phyloP scores from a whole-genome alignment of 2,113 vertebrate genomes.

The Lethenteron camtschaticum region DNA sequence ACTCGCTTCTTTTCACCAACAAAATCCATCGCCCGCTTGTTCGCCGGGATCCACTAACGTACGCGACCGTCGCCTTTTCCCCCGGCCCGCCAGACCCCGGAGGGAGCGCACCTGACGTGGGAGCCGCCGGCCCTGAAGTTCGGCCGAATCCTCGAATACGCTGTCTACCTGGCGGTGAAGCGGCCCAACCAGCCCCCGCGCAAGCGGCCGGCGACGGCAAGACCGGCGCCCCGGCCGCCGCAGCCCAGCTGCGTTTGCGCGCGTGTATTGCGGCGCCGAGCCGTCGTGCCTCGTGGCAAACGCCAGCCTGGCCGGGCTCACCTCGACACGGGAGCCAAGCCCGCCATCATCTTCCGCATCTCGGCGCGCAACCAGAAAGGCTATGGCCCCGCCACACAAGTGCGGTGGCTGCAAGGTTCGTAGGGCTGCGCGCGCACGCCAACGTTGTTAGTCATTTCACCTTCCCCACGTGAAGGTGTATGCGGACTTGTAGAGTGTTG shows the following conservation, averaged over 20 bases:
- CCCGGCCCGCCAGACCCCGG: constrained; percentile 32
- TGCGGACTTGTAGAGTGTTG: background rate
- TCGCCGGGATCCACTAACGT: background rate
- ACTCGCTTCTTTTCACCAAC: no score
- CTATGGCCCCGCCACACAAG: constrained; percentile 67
- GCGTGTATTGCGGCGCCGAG: constrained; percentile 69
- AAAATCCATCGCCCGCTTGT: background rate
- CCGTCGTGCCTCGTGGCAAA: constrained; percentile 66
- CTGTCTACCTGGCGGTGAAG: constrained; percentile 66
- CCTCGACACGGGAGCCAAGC: constrained; percentile 75
- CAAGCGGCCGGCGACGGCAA: constrained; percentile 38
- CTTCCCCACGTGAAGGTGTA: background rate
- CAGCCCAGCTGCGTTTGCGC: constrained; percentile 68
- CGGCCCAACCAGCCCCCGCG: constrained; percentile 18
- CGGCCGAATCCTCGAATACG: constrained; percentile 67
- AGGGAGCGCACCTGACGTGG: constrained; percentile 70
- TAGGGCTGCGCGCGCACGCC: accelerated
- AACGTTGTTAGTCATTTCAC: background rate
- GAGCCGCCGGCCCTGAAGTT: constrained; percentile 65
- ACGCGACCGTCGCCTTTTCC: background rate
- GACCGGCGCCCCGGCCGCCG: constrained; percentile 29
- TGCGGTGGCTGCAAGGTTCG: constrained; percentile 75
- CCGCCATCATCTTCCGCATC: constrained; percentile 75
- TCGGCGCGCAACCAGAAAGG: constrained; percentile 73
- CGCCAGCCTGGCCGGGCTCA: constrained; percentile 60